A percentile compares a stretch with the other conserved stretches of the same genome.
Conservation (phyloP, 2,113 vertebrate genomes). For the Podocnemis expansa region DNA sequence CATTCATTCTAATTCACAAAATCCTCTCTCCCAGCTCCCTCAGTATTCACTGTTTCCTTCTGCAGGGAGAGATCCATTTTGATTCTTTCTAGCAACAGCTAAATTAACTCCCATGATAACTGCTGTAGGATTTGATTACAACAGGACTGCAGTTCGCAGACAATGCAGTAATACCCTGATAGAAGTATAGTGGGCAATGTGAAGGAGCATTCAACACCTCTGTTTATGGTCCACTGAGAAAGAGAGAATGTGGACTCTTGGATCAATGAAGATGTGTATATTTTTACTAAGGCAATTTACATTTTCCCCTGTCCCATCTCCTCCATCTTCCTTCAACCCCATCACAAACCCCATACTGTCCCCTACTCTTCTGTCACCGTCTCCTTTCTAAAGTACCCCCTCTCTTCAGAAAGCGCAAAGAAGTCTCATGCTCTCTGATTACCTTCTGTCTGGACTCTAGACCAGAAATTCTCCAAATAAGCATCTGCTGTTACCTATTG, state of each 20-base stretch:
- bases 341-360: neutral
- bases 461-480: neutral
- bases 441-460: neutral
- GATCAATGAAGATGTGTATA: neutral
- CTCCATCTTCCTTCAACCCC: no score
- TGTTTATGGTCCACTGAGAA: neutral
- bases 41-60: neutral
- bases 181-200: neutral
- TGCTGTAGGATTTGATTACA: neutral
- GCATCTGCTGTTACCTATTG: neutral
- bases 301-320: neutral
- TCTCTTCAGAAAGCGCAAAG: neutral
- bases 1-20: neutral
- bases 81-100: neutral
- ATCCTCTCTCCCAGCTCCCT: neutral
- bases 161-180: neutral
- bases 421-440: neutral
- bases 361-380: neutral
- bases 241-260: neutral
- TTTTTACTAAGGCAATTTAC: accelerated
- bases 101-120: neutral
- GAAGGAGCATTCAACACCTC: no score
- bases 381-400: neutral
- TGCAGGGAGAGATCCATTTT: neutral
- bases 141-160: neutral